Conservation (phyloP, 2,888 invertebrate species). For the Deilephila porcellus region DNA sequence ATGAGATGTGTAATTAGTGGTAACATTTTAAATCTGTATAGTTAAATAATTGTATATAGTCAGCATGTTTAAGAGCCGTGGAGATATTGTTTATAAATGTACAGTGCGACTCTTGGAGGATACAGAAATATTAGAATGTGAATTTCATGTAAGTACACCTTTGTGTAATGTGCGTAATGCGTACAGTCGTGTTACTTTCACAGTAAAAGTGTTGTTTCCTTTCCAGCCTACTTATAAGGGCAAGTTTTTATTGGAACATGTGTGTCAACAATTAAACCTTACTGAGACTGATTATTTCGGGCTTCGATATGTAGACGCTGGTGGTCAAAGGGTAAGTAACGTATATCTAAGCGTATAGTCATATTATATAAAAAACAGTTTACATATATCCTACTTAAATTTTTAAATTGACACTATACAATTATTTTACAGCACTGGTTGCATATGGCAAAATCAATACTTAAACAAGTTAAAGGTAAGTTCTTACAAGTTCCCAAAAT, state of each 20-base stretch:
- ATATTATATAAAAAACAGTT: too few relatives aligned
- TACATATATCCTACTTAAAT: too few relatives aligned
- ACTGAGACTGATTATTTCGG: constrained; percentile 98
- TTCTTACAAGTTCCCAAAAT: too few relatives aligned
- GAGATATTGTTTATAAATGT: constrained; percentile 93
- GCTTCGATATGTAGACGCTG: constrained; percentile 94
- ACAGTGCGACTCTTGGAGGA: constrained; percentile 95
- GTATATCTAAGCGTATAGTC: too few relatives aligned
- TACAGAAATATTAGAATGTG: constrained; percentile 95
- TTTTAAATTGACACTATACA: constrained; percentile 11
- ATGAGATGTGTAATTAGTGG: constrained; percentile 47
- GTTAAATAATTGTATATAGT: constrained; percentile 35
- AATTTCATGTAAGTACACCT: constrained; percentile 88
- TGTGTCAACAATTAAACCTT: constrained; percentile 95
- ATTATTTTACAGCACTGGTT: constrained; percentile 93
- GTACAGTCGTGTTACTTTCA: background rate
- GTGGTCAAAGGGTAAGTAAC: constrained; percentile 92
- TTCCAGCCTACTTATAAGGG: constrained; percentile 95
- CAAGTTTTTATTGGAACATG: constrained; percentile 94
- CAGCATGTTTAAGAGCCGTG: constrained; percentile 87
- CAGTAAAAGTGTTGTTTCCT: constrained; percentile 25
- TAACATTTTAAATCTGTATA: constrained; percentile 39
- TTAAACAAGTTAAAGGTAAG: constrained; percentile 94
- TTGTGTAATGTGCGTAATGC: background rate
- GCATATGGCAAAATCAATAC: constrained; percentile 94